phyloP scores from a whole-genome alignment of 2,888 invertebrate species.

The Muschampia plurimacula region DNA sequence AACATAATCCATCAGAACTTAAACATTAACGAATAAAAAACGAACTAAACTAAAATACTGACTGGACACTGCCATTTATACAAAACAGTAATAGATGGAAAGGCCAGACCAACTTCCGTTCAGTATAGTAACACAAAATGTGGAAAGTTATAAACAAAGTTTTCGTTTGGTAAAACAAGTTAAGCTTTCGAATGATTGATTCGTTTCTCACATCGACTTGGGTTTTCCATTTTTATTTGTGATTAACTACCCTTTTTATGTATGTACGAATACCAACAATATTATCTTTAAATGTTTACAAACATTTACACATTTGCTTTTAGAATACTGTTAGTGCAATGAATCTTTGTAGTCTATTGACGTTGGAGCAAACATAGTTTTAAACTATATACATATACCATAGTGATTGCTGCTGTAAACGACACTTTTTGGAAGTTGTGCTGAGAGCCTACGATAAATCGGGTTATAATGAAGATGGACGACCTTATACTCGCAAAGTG shows the following conservation, averaged over 20 bases:
- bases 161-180: background rate
- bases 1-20: background rate
- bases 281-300: no score
- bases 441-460: constrained; percentile 46
- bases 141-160: background rate
- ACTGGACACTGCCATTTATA: background rate
- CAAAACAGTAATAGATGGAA: background rate
- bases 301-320: no score
- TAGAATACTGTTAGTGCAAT: no score
- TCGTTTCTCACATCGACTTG: background rate
- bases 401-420: background rate
- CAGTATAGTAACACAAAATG: background rate
- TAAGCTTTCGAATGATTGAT: background rate
- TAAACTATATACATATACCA: background rate
- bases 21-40: background rate
- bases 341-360: no score
- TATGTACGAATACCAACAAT: no score
- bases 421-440: background rate
- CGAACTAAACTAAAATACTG: background rate
- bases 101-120: background rate
- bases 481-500: constrained; percentile 39
- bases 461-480: constrained; percentile 51
- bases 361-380: no score
- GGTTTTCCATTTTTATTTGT: background rate
- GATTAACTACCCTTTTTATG: background rate